These are phyloP conservation scores for Zaprionus bogoriensis DNA, from an alignment of 2,888 invertebrate species.

Conservation along the genomic window DNA sequence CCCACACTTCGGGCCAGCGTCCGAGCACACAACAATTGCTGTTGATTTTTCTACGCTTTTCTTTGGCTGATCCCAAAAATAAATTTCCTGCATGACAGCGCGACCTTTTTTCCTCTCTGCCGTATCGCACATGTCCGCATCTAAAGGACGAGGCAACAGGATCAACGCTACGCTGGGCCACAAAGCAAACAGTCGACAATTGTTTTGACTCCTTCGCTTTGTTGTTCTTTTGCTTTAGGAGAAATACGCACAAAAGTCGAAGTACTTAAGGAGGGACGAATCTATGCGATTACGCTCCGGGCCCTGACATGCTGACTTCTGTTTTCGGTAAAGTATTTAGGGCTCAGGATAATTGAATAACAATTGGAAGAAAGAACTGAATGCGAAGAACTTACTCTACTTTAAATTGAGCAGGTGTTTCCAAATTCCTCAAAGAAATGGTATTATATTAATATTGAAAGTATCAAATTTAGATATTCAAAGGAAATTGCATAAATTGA, in stretches of 20 bases:
- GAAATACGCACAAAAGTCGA: constrained; percentile 12
- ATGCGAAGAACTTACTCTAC: too few relatives aligned
- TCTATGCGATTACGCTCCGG: background rate
- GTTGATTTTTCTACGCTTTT: constrained; percentile 55
- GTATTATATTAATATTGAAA: too few relatives aligned
- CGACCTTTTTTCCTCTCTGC: constrained; percentile 23
- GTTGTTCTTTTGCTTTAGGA: constrained; percentile 38
- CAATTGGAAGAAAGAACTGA: background rate
- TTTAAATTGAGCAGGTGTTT: too few relatives aligned
- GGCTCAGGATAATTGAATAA: background rate
- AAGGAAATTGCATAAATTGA: too few relatives aligned
- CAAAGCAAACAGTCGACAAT: constrained; percentile 29
- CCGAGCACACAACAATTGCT: constrained; percentile 58
- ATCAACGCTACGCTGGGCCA: constrained; percentile 13
- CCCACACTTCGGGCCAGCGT: constrained; percentile 12
- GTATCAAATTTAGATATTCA: too few relatives aligned
- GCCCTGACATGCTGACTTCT: background rate
- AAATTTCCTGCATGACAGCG: constrained; percentile 67
- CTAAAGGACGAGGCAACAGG: background rate
- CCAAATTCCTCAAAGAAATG: too few relatives aligned
- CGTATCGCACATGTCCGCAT: too few relatives aligned
- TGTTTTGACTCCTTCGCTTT: constrained; percentile 43
- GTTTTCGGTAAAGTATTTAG: too few relatives aligned
- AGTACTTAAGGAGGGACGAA: background rate
- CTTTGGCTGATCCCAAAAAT: constrained; percentile 53